Conservation (phyloP, 2,888 invertebrate genomes). For the Phrixothrix hirtus region DNA sequence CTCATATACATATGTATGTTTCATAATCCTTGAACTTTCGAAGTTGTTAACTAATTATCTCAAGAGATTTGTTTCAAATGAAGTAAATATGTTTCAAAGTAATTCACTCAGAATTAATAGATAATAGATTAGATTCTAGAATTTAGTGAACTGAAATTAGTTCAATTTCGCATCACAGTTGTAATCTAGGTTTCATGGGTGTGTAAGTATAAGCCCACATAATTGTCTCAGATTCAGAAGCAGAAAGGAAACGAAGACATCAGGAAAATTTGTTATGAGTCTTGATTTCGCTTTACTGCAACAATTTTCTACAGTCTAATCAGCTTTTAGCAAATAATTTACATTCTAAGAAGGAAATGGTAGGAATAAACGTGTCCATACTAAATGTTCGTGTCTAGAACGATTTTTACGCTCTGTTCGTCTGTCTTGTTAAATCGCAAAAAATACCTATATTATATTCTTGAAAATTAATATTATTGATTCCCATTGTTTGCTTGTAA, state of each 20-base stretch:
- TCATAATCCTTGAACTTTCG: too few species aligned
- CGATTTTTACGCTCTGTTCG: too few species aligned
- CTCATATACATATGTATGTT: too few species aligned
- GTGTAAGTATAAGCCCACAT: constrained; percentile 29
- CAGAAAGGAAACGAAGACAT: constrained; percentile 6
- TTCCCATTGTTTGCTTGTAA: constrained; percentile 36
- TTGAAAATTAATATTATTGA: constrained; percentile 7
- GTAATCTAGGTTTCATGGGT: constrained; percentile 31
- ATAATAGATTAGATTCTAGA: constrained; percentile 32
- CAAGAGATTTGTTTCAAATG: too few species aligned
- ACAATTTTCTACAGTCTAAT: constrained; percentile 3
- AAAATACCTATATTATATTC: too few species aligned
- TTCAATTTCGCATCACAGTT: constrained; percentile 31
- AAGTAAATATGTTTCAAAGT: too few species aligned
- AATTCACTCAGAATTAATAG: constrained; percentile 31
- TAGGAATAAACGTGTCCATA: neutral
- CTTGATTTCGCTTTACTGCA: constrained; percentile 8
- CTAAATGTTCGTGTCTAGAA: too few species aligned
- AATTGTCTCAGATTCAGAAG: constrained; percentile 22
- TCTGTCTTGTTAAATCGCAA: too few species aligned
- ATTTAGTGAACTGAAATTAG: constrained; percentile 32
- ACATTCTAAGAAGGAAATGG: neutral
- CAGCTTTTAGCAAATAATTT: constrained; percentile 6
- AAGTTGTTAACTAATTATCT: too few species aligned
- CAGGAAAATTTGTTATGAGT: constrained; percentile 12